Evolutionary conservation across 2,113 vertebrate genomes (phyloP).

Genomic region (Gnathonemus echidnorhynchus): DNA sequence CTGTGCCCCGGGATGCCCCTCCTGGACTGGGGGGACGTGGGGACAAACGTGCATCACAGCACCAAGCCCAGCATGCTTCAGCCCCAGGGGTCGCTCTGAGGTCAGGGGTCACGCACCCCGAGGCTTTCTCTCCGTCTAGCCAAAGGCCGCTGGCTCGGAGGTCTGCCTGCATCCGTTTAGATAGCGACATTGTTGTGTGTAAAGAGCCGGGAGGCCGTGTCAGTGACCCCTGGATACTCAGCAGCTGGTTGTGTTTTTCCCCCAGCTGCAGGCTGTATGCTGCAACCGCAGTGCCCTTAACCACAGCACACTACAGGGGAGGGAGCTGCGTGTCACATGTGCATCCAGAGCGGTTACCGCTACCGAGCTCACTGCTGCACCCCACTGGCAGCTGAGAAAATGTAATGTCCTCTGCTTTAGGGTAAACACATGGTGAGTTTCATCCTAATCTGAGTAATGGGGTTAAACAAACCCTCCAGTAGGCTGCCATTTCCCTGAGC

Average conservation of each 20-base stretch:
- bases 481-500: not conserved
- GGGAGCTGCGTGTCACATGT: too few species aligned
- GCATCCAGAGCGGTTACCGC: not conserved
- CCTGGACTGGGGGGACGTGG: not conserved
- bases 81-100: not conserved
- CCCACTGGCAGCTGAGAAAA: not conserved
- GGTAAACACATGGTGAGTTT: not conserved
- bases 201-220: not conserved
- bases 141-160: not conserved
- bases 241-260: not conserved
- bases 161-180: not conserved
- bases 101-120: not conserved
- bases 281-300: not conserved
- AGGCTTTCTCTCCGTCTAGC: not conserved
- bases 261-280: not conserved
- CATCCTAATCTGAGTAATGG: not conserved
- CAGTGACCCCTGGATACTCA: not conserved
- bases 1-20: not conserved
- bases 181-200: not conserved
- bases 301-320: not conserved
- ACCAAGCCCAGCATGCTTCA: not conserved
- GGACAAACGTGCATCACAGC: not conserved
- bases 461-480: not conserved
- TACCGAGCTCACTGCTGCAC: not conserved
- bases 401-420: not conserved